phyloP scores from a whole-genome alignment of 2,797 vertebrate species.

The Lepilemur septentrionalis region DNA sequence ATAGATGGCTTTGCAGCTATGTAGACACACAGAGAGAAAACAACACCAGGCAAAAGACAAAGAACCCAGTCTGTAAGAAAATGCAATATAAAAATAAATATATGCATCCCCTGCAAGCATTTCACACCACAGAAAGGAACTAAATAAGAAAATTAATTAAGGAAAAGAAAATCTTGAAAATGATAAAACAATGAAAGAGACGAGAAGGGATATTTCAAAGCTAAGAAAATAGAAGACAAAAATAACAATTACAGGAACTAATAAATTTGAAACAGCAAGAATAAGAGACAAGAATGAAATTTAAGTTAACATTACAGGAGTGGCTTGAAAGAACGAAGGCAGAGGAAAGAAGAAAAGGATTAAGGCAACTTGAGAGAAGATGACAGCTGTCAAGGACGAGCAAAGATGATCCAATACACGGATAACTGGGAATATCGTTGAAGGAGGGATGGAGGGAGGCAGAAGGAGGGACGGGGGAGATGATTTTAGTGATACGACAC shows the following conservation, averaged over 20 bases:
- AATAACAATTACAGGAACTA: not conserved
- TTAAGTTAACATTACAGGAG: not conserved
- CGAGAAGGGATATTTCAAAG: not conserved
- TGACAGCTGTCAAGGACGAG: not conserved
- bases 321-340: not conserved
- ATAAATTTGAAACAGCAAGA: not conserved
- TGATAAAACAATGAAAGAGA: not conserved
- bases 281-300: not conserved
- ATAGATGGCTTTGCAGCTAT: not conserved
- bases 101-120: not conserved
- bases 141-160: not conserved
- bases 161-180: not conserved
- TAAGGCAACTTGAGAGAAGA: not conserved
- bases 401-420: not conserved
- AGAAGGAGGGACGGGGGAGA: not conserved
- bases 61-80: not conserved
- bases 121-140: not conserved
- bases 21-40: not conserved
- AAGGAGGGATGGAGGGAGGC: no score
- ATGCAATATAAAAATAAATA: not conserved
- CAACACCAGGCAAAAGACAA: not conserved
- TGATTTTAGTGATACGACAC: fast-evolving
- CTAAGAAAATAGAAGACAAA: not conserved
- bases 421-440: fast-evolving
- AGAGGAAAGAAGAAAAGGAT: not conserved